Base-by-base conservation (phyloP, 2,888 invertebrate species). In the Xylophagus ater region DNA sequence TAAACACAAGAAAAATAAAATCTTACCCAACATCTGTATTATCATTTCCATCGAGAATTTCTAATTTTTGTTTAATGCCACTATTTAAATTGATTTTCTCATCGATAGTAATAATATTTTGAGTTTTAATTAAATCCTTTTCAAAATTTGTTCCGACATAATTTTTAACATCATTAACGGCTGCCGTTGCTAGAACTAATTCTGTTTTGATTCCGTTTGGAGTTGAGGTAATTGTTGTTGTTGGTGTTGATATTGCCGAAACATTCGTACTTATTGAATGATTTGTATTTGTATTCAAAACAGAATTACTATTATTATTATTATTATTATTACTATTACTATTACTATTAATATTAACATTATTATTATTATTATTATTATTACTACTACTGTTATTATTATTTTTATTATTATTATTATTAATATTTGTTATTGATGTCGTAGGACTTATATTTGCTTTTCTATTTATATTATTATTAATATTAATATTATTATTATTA, bases 1-100 rank as follows among this genome's bases (percentile, higher is more conserved):
- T n/a, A 13, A 26, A 14, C 20, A 21, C 14, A 32, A 32, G 4
- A 19, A 42, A 23, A 23, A 24, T 21, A 13, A 12, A 26, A 10
- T 42, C 55, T 54, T 40, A 62, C 62, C 61, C 61, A 54, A 56
- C 60, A 53, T 60, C 59, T 40, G 55, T 49, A 48, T 57, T 57
- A 47, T 54, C 48, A 49, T 53, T 59, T 21, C 52, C 54, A 30
- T 59, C 62, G 40, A 58, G 46, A 21, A 34, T 33, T 20, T 39
- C 39, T 60, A 60, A 47, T 62, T 61, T 32, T 60, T 51, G 46
- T 61, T 61, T 43, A 60, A 61, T 32, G 59, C 62, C 40, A 58
- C 50, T 49, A 58, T 56, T 43, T 57, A 55, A n/a, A n/a, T n/a
- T n/a, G n/a, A n/a, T n/a, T n/a, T n/a, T n/a, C n/a, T n/a, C n/a